Percentiles rank a stretch among this genome's conserved stretches.
Conservation (phyloP, 2,797 vertebrate species). For the Thripadectes ignobilis region DNA sequence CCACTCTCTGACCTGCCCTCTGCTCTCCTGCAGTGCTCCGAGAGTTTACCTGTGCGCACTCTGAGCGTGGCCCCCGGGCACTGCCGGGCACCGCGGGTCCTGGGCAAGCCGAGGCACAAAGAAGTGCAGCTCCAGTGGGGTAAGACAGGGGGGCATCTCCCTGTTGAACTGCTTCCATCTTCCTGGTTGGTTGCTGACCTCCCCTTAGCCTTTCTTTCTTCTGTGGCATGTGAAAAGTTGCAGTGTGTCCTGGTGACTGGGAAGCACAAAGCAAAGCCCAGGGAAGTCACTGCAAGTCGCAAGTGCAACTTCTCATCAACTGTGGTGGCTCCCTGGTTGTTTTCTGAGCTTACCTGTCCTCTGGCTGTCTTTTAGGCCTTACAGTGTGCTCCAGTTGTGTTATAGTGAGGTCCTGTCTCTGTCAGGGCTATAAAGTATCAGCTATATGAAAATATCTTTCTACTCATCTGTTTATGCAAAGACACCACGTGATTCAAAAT, state of each 20-base stretch:
- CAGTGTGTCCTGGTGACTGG: neutral
- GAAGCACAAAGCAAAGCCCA: neutral
- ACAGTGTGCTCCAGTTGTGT: neutral
- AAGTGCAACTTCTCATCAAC: fast-evolving
- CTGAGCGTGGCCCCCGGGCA: conserved; percentile 89
- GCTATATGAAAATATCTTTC: neutral
- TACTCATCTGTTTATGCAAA: neutral
- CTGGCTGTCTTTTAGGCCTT: neutral
- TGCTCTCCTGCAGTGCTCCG: conserved; percentile 83
- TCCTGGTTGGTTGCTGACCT: neutral
- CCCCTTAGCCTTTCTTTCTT: neutral
- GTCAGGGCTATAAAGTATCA: neutral
- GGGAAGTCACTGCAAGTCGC: too few species aligned
- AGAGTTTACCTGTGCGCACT: conserved; percentile 88
- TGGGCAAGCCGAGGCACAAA: conserved; percentile 94
- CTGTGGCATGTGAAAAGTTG: neutral
- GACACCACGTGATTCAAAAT: neutral
- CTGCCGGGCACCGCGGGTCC: conserved; percentile 86
- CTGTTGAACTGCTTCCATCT: neutral
- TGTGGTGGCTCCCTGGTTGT: neutral
- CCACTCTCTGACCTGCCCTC: neutral
- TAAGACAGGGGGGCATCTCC: conserved; percentile 68
- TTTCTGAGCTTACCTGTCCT: neutral
- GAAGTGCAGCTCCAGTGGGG: conserved; percentile 96
- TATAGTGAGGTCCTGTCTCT: neutral